Conservation (phyloP, 1,140 invertebrate species). For the Pseudomyrmex concolor region DNA sequence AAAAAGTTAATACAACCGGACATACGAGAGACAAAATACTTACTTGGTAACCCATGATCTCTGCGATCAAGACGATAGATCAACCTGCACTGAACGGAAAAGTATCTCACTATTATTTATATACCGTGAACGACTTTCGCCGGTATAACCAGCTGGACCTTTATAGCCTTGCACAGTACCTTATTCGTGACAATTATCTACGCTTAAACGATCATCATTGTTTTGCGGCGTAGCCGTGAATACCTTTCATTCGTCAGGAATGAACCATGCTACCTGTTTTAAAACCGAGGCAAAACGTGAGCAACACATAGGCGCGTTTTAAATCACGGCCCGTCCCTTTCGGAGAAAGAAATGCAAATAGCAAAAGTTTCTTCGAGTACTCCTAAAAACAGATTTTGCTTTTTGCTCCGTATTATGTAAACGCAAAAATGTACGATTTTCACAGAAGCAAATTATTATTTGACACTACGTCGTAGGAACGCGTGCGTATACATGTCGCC, state of each 20-base stretch:
- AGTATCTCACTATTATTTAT: slow-evolving; percentile 80
- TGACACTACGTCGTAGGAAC: not conserved
- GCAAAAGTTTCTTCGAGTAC: slow-evolving; percentile 10
- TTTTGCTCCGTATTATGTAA: not conserved
- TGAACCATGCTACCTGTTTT: not conserved
- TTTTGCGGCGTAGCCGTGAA: slow-evolving; percentile 40
- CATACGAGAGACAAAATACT: slow-evolving; percentile 53
- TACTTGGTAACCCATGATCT: slow-evolving; percentile 72
- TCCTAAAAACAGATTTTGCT: too few species aligned
- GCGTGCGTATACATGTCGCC: not conserved
- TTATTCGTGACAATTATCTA: slow-evolving; percentile 65
- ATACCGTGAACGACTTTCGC: slow-evolving; percentile 79
- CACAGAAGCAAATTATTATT: not conserved
- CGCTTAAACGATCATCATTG: slow-evolving; percentile 58
- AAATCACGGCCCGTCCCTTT: not conserved
- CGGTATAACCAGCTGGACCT: slow-evolving; percentile 60
- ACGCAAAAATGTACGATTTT: not conserved
- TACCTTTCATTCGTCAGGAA: slow-evolving; percentile 9
- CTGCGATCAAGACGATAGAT: slow-evolving; percentile 58
- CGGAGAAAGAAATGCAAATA: slow-evolving; percentile 12
- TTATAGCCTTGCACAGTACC: slow-evolving; percentile 67
- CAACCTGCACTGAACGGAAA: slow-evolving; percentile 72
- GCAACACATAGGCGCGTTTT: not conserved
- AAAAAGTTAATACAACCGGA: not conserved
- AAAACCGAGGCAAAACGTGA: not conserved